phyloP scores from a whole-genome alignment of 2,797 vertebrate genomes.

The Neosilurus mollespiculum region DNA sequence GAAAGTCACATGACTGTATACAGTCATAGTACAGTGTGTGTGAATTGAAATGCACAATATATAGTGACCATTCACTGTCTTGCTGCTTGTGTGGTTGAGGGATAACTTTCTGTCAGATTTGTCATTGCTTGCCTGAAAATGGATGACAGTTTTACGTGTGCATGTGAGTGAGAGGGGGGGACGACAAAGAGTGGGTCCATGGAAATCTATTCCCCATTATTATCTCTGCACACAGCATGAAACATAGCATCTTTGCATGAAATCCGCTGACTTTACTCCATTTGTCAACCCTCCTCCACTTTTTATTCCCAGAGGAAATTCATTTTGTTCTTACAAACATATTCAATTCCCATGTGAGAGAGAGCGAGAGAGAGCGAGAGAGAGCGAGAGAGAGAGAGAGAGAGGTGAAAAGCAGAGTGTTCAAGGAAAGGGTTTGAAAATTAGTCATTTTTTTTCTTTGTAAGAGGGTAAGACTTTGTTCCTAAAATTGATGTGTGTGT shows the following conservation, averaged over 20 bases:
- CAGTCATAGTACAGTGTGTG: background rate
- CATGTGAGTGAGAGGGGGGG: too few species aligned
- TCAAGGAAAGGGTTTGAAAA: background rate
- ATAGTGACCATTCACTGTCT: background rate
- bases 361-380: constrained; percentile 2
- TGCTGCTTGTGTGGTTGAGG: background rate
- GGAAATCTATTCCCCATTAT: constrained; percentile 39
- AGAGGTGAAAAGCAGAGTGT: constrained; percentile 13
- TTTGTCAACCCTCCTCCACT: constrained; percentile 17
- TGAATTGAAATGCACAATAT: background rate
- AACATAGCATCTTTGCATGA: constrained; percentile 46
- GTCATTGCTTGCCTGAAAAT: constrained; percentile 2
- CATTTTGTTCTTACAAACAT: constrained; percentile 38
- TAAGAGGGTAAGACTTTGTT: background rate
- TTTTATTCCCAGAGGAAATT: constrained; percentile 41
- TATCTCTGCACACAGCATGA: constrained; percentile 38
- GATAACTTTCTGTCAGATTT: constrained; percentile 3
- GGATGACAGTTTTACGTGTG: constrained; percentile 8
- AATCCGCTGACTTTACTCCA: constrained; percentile 54
- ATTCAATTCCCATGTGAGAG: constrained; percentile 34
- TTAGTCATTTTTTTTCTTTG: background rate
- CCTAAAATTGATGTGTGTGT: background rate
- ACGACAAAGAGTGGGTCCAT: background rate
- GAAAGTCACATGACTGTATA: constrained; percentile 5
- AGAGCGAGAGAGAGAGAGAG: background rate